Evolutionary conservation across 2,797 vertebrate genomes (phyloP).

Genomic region (Apogon hyalosoma): DNA sequence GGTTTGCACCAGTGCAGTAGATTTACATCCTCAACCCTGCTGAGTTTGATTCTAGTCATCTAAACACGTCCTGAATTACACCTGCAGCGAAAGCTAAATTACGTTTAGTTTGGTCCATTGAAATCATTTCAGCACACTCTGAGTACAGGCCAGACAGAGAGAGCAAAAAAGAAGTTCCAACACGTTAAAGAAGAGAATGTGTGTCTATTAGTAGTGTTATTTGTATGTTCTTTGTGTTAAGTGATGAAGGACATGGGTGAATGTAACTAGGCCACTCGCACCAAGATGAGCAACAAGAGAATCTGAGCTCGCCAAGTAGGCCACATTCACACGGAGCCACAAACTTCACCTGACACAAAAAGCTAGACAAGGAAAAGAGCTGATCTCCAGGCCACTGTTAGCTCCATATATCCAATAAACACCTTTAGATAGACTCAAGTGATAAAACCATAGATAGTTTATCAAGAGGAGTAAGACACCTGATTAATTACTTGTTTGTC

Average conservation of each 20-base stretch:
- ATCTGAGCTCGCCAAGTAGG: conserved; percentile 40
- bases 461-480: too few species aligned
- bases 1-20: not conserved
- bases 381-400: not conserved
- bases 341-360: conserved; percentile 40
- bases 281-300: conserved; percentile 33
- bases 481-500: too few species aligned
- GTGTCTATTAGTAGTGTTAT: not conserved
- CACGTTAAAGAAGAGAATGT: not conserved
- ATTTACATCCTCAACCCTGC: conserved; percentile 16
- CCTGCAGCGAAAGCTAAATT: not conserved
- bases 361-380: not conserved
- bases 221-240: conserved; percentile 1
- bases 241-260: conserved; percentile 21
- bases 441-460: too few species aligned
- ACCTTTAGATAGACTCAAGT: too few species aligned
- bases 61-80: not conserved
- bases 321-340: conserved; percentile 42
- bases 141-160: too few species aligned
- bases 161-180: not conserved
- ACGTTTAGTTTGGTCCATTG: too few species aligned
- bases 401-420: not conserved
- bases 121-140: too few species aligned
- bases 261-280: conserved; percentile 51
- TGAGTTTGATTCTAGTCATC: not conserved